These are phyloP conservation scores for Myanophis thanlyinensis DNA, from an alignment of 2,113 vertebrate species.

Conservation along the genomic window DNA sequence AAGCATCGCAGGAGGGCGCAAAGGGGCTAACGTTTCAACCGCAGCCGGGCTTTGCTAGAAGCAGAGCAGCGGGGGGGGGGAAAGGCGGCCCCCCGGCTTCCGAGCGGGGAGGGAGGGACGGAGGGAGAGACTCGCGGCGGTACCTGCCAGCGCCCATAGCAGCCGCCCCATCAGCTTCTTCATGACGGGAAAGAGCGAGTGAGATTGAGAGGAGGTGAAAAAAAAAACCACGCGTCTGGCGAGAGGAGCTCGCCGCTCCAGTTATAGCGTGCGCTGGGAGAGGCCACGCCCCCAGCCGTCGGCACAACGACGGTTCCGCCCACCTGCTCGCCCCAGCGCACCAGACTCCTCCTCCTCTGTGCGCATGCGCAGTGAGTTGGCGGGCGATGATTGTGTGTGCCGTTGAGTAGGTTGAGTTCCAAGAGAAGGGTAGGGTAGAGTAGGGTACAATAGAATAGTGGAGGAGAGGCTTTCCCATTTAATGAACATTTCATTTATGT, in stretches of 20 bases:
- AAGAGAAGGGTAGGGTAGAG: no score
- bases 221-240: accelerated
- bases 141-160: not conserved
- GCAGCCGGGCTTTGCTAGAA: not conserved
- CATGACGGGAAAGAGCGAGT: no score
- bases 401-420: no score
- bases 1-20: no score
- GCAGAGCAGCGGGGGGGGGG: not conserved
- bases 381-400: no score
- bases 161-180: not conserved
- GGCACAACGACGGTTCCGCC: not conserved
- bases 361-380: not conserved
- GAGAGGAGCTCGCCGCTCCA: not conserved
- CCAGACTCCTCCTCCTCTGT: not conserved
- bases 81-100: not conserved
- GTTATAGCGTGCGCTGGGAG: not conserved
- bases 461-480: no score
- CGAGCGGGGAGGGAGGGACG: not conserved
- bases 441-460: no score
- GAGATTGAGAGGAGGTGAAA: accelerated
- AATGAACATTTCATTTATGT: no score
- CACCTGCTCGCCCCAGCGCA: not conserved
- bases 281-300: not conserved
- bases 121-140: no score
- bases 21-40: not conserved